phyloP scores from a whole-genome alignment of 2,113 vertebrate genomes.

The Gadus macrocephalus region DNA sequence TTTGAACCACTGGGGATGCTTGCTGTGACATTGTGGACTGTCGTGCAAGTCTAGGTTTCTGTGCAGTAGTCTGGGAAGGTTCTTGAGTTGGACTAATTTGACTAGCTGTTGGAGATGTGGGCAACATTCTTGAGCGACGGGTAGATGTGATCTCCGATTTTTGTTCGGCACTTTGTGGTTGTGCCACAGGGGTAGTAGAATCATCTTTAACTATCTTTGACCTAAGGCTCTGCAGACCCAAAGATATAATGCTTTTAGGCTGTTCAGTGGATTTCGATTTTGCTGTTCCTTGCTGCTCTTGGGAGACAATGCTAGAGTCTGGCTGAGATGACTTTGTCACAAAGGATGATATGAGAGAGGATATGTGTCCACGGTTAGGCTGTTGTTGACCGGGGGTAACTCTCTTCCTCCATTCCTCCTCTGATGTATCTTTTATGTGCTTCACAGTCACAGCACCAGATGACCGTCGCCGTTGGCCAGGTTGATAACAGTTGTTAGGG shows the following conservation, averaged over 20 bases:
- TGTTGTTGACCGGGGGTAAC: slow-evolving; percentile 69
- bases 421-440: slow-evolving; percentile 67
- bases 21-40: slow-evolving; percentile 65
- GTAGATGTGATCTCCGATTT: slow-evolving; percentile 28
- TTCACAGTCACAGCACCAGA: slow-evolving; percentile 66
- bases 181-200: slow-evolving; percentile 21
- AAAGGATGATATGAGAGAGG: slow-evolving; percentile 81
- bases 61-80: slow-evolving; percentile 31
- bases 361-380: slow-evolving; percentile 70
- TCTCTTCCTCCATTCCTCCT: slow-evolving; percentile 72
- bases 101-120: slow-evolving; percentile 44
- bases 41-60: slow-evolving; percentile 64
- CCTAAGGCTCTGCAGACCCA: slow-evolving; percentile 67
- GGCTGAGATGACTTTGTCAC: slow-evolving; percentile 72
- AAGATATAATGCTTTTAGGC: slow-evolving; percentile 57
- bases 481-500: slow-evolving; percentile 70
- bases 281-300: slow-evolving; percentile 16
- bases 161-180: slow-evolving; percentile 34
- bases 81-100: slow-evolving; percentile 26
- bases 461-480: slow-evolving; percentile 55
- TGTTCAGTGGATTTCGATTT: slow-evolving; percentile 28
- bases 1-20: slow-evolving; percentile 47
- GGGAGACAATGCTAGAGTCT: slow-evolving; percentile 34
- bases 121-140: slow-evolving; percentile 49
- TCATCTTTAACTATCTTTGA: slow-evolving; percentile 67